A percentile compares a stretch with the other conserved stretches of the same genome.
Evolutionary conservation across 1,140 invertebrate species (phyloP).

Genomic region (Octopus bimaculoides): DNA sequence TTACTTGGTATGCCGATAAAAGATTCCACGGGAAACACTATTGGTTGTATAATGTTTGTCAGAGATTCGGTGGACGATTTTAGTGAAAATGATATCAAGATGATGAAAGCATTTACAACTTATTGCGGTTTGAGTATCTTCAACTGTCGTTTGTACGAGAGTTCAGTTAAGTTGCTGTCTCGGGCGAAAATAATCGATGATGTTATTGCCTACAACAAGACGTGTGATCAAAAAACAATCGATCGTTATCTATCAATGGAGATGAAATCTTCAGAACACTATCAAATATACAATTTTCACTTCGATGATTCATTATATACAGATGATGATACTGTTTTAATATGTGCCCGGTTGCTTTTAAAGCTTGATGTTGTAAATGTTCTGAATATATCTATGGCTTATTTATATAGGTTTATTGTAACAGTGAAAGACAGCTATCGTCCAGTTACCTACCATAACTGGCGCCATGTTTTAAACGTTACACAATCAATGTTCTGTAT

Average conservation of each 20-base stretch:
- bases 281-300: slow-evolving; percentile 18
- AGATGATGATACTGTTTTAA: slow-evolving; percentile 85
- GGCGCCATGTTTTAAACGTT: slow-evolving; percentile 92
- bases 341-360: slow-evolving; percentile 85
- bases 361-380: slow-evolving; percentile 83
- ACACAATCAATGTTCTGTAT: slow-evolving; percentile 95
- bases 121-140: slow-evolving; percentile 92
- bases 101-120: slow-evolving; percentile 93
- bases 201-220: slow-evolving; percentile 90
- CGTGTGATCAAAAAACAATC: slow-evolving; percentile 80
- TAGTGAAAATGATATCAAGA: background rate
- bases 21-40: background rate
- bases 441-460: slow-evolving; percentile 94
- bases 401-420: slow-evolving; percentile 85
- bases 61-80: background rate
- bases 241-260: slow-evolving; percentile 60
- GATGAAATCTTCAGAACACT: slow-evolving; percentile 16
- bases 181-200: slow-evolving; percentile 91
- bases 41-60: background rate
- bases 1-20: no score
- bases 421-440: slow-evolving; percentile 70
- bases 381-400: slow-evolving; percentile 89
- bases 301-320: slow-evolving; percentile 57
- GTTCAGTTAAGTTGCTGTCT: slow-evolving; percentile 72
- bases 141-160: slow-evolving; percentile 93